Percentiles rank a stretch among this genome's conserved stretches.
Evolutionary conservation across 2,888 invertebrate genomes (phyloP).

Genomic region (Drosophila macrospina): DNA sequence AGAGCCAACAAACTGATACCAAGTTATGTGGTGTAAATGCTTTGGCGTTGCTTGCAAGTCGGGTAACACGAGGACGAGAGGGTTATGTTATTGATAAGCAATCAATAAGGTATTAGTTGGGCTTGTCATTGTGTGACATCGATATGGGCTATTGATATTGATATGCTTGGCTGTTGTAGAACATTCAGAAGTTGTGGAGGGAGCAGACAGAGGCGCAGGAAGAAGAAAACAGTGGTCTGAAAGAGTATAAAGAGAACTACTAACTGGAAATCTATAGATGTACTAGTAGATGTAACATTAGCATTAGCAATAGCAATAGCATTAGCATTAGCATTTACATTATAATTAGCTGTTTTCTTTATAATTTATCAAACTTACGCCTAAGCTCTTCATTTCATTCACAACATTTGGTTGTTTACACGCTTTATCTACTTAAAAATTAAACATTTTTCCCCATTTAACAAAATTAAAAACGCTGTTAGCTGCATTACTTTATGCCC

Average conservation of each 20-base stretch:
- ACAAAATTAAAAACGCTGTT: background rate
- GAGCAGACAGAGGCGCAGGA: background rate
- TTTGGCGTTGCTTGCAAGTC: constrained; percentile 30
- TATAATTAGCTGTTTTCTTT: too few species aligned
- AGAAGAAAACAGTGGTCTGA: background rate
- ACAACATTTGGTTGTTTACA: too few species aligned
- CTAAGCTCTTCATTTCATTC: too few species aligned
- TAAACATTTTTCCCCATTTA: background rate
- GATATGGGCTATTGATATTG: constrained; percentile 67
- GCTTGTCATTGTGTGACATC: constrained; percentile 71
- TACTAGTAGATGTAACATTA: too few species aligned
- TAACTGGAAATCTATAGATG: too few species aligned
- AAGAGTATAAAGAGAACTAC: background rate
- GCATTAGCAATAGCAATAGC: too few species aligned
- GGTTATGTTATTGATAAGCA: constrained; percentile 67
- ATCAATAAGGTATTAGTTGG: constrained; percentile 77
- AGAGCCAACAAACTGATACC: constrained; percentile 61
- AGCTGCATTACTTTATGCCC: constrained; percentile 1
- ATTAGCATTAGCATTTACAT: too few species aligned
- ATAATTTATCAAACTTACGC: too few species aligned
- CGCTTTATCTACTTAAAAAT: background rate
- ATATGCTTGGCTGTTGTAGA: constrained; percentile 19
- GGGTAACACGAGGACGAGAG: constrained; percentile 16
- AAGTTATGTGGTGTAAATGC: constrained; percentile 77
- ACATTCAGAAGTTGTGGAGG: background rate